Percentiles rank a stretch among this genome's conserved stretches.
Evolutionary conservation across 1,140 invertebrate species (phyloP).

Genomic region (Drosophila baimaii): DNA sequence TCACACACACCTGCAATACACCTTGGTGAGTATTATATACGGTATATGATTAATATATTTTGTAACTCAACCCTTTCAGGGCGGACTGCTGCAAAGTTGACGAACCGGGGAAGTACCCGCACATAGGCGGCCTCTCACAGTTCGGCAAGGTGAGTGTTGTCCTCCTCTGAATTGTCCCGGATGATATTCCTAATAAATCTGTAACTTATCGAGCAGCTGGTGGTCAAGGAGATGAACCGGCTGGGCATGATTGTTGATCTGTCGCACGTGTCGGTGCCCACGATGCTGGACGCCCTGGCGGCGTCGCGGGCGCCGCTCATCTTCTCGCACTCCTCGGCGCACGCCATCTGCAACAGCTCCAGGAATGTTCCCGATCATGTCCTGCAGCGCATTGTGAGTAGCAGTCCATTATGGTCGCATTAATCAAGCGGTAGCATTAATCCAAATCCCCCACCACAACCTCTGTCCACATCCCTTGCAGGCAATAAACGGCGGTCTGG

Average conservation of each 20-base stretch:
- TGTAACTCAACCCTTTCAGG: constrained; percentile 85
- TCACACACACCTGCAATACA: constrained; percentile 94
- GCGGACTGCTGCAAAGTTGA: constrained; percentile 89
- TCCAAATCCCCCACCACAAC: constrained; percentile 8
- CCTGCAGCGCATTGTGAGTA: constrained; percentile 90
- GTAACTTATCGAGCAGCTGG: constrained; percentile 85
- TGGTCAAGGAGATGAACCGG: constrained; percentile 93
- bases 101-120: constrained; percentile 88
- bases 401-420: constrained; percentile 26
- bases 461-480: constrained; percentile 45
- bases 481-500: constrained; percentile 91
- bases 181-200: not conserved
- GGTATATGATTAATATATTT: too few relatives aligned
- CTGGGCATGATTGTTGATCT: constrained; percentile 96
- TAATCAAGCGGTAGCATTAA: constrained; percentile 30
- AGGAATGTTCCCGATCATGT: constrained; percentile 94
- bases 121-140: constrained; percentile 89
- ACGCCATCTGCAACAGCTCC: constrained; percentile 92
- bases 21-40: constrained; percentile 88
- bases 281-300: constrained; percentile 91
- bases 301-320: constrained; percentile 93
- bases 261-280: constrained; percentile 92
- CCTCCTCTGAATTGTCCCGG: not conserved
- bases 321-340: constrained; percentile 95
- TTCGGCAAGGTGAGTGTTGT: constrained; percentile 89